Evolutionary conservation across 2,888 invertebrate species (phyloP), one percentile per base, ranked within the genome.

Genomic region (Steinernema scapterisci): DNA sequence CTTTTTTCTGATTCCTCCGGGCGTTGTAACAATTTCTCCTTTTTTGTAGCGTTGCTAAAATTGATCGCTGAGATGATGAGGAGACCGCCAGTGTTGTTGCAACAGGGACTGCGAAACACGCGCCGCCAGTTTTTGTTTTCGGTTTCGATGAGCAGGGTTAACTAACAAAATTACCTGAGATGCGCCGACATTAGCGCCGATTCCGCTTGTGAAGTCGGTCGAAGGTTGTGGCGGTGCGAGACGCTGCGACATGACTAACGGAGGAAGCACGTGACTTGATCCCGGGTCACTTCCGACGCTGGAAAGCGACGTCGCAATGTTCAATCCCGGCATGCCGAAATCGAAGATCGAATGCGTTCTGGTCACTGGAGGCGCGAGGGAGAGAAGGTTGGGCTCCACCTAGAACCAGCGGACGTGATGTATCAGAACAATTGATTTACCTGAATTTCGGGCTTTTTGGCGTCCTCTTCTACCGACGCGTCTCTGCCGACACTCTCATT

Each of bases 1-100:
- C 90, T 97, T 99, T 90, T 99, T 99, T 16, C 97, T 91, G 85
- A 99, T 95, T 80, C 97, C 97, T 84, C 93, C 94, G 2, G 95
- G 94, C 71, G 94, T 94, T 3, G 93, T 92, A 45, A 85, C 84
- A 21, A 85, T 84, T 75, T 99, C 97, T 81, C 97, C 97, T 90
- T 97, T 97, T 70, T 74, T 74, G 71, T 63, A 63, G 7, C 63
- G 6, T 31, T 63, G 63, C 63, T 63, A 27, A 27, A 63, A 63
- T 63, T 27, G 52, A 52, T 52, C 38, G 27, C 16, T 21, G 31
- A 63, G 63, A 63, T 63, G 31, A 63, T 63, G 9, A 63, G 63
- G 31, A 27, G 63, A 63, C 63, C 63, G 31, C 63, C 48, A 48
- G 6, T 19, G 48, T 48, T 48, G 48, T 48, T 48, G 19, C 3